These are phyloP conservation scores for Lasioglossum baleicum DNA, from an alignment of 1,140 invertebrate genomes.

Conservation along the genomic window DNA sequence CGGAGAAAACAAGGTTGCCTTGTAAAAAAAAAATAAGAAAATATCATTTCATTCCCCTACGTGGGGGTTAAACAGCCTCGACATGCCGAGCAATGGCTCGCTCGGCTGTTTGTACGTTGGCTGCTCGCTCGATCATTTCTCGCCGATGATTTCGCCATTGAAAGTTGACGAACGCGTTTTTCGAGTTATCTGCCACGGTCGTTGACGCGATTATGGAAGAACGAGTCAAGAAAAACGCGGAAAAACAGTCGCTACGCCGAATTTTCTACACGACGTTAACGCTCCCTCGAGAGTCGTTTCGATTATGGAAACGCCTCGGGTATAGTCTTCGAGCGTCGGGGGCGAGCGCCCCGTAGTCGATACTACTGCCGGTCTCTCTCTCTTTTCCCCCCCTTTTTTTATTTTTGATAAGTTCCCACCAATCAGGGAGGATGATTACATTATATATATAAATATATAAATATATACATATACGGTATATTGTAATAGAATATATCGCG, in stretches of 20 bases:
- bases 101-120: background rate
- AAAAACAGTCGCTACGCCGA: constrained; percentile 1
- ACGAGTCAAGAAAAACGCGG: background rate
- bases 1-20: no score
- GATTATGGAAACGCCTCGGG: background rate
- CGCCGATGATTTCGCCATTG: background rate
- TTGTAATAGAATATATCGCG: constrained; percentile 43
- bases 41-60: no score
- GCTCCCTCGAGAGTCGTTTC: background rate
- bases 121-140: constrained; percentile 30
- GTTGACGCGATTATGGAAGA: background rate
- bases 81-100: background rate
- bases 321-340: background rate
- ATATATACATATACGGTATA: constrained; percentile 37
- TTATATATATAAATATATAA: constrained; percentile 46
- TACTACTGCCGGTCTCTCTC: constrained; percentile 44
- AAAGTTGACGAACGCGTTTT: background rate
- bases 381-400: constrained; percentile 46
- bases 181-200: background rate
- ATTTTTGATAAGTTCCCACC: constrained; percentile 51
- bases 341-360: constrained; percentile 17
- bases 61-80: no score
- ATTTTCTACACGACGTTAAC: background rate
- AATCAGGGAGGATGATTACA: constrained; percentile 43
- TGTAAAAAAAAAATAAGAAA: no score